Base-by-base conservation (phyloP, 2,113 vertebrate species). In the Brachirus orientalis region DNA sequence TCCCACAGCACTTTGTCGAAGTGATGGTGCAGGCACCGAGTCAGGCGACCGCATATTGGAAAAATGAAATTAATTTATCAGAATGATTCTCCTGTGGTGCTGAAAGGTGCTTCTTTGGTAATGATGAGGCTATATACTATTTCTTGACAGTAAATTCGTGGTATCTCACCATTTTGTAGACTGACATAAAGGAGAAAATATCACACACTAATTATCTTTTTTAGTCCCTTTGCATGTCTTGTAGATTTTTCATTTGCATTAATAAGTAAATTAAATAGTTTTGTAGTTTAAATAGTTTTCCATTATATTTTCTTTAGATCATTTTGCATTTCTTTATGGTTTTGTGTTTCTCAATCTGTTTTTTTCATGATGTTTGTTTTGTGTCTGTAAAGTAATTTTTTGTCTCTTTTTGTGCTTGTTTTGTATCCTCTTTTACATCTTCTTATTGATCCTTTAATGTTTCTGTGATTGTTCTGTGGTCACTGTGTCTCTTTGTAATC, bases 1-100 rank as follows among this genome's bases (percentile, higher is more conserved):
- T 79, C 67, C 67, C 58, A 57, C 60, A 69, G 77, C 80, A 79
- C 66, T 78, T 64, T 78, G 79, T 85, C 84, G 75, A 77, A 74
- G 46, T 20, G 64, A 63, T 68, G 22, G 56, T 33, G 63, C 41
- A n/a, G 36, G 57, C 62, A 74, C 8, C n/a, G 65, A 77, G 63
- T 37, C 54, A 78, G 64, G 75, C 76, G 56, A 62, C 8, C 9
- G 4, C 55, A 65, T 72, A 72, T 68, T 73, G 75, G 73, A 66
- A 54, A 78, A 66, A 77, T 56, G 33, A 72, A 45, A 78, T 83
- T 72, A 43, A 86, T 85, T 82, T 76, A 69, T 50, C 70, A 47
- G 61, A 69, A 69, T 35, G 35, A 65, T 65, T 74, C 48, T 73
- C 22, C 28, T 12, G 1, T 61, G 54, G 19, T 4, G 38, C 33